Conservation (phyloP, 2,888 invertebrate genomes). For the Chalcosyrphus nemorum region DNA sequence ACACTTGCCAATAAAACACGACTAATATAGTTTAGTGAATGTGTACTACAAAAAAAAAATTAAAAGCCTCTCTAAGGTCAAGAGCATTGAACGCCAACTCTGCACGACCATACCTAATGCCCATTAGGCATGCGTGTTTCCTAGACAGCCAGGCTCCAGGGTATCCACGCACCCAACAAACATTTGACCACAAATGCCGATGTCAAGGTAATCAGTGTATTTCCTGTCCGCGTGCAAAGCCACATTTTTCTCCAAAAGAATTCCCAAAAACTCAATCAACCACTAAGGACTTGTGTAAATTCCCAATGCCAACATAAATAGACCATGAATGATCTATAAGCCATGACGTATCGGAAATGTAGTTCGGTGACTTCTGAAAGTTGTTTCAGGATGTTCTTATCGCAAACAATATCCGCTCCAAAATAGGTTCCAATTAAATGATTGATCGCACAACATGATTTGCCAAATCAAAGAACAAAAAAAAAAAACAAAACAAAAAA, state of each 20-base stretch:
- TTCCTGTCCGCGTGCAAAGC: neutral
- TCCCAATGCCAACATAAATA: neutral
- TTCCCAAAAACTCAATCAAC: neutral
- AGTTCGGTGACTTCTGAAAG: conserved; percentile 32
- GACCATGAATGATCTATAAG: neutral
- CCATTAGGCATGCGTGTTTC: too few relatives aligned
- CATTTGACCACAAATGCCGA: too few relatives aligned
- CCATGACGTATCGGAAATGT: neutral
- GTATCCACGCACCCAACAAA: too few relatives aligned
- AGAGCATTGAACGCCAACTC: too few relatives aligned
- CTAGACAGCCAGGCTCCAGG: too few relatives aligned
- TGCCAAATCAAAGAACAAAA: neutral
- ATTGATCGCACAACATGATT: conserved; percentile 44
- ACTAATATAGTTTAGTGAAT: too few relatives aligned
- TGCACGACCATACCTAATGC: too few relatives aligned
- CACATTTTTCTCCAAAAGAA: neutral
- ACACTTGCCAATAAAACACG: too few relatives aligned
- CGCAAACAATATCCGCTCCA: conserved; percentile 33
- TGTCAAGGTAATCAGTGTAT: neutral
- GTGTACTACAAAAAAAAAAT: too few relatives aligned
- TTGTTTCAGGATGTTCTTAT: conserved; percentile 44
- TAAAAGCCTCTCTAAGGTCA: too few relatives aligned
- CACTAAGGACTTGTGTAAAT: neutral
- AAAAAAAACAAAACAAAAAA: neutral
- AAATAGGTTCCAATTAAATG: conserved; percentile 17